Evolutionary conservation across 2,888 invertebrate species (phyloP).

Genomic region (Rotaria socialis): DNA sequence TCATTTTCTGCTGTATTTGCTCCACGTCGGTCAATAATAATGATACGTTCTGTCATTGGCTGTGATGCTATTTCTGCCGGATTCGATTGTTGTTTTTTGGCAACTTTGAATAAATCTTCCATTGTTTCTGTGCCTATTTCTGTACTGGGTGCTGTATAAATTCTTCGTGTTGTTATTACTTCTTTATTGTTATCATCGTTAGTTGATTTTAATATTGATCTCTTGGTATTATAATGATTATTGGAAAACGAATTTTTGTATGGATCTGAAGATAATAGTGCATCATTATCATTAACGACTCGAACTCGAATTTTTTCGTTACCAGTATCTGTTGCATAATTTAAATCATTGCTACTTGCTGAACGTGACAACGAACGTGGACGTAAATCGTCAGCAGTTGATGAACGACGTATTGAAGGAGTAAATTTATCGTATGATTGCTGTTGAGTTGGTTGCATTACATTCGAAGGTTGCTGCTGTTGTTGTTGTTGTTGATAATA

Average conservation of each 20-base stretch:
- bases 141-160: neutral
- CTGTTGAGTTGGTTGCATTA: neutral
- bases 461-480: neutral
- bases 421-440: neutral
- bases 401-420: neutral
- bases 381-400: neutral
- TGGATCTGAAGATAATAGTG: neutral
- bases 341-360: neutral
- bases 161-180: neutral
- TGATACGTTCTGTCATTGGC: neutral
- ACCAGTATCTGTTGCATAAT: neutral
- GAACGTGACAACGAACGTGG: neutral
- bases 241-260: neutral
- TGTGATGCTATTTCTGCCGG: neutral
- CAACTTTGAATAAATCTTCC: neutral
- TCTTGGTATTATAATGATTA: neutral
- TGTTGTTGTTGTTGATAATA: neutral
- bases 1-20: neutral
- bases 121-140: neutral
- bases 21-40: constrained; percentile 15
- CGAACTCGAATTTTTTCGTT: constrained; percentile 1
- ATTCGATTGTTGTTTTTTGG: neutral
- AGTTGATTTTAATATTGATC: neutral
- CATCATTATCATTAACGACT: neutral
- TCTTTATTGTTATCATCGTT: neutral